Percentiles rank a stretch among this genome's conserved stretches.
These are phyloP conservation scores for Marmota monax DNA, from an alignment of 2,113 vertebrate species.

Conservation along the genomic window DNA sequence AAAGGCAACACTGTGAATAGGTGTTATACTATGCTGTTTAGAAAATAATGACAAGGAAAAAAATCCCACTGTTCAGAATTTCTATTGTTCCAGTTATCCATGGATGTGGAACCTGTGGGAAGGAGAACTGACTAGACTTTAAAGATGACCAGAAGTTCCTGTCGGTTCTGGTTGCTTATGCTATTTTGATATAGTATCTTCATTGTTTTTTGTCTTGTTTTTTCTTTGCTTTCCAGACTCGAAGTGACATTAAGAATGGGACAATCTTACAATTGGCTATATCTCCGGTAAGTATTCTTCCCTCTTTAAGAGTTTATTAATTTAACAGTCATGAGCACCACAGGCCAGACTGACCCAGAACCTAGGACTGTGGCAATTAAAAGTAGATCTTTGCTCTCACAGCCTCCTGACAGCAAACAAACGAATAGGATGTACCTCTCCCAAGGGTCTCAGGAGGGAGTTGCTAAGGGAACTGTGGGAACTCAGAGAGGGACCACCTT, in stretches of 20 bases:
- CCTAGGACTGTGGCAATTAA: not conserved
- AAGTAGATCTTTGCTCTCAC: not conserved
- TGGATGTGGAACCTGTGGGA: not conserved
- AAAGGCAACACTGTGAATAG: not conserved
- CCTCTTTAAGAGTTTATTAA: not conserved
- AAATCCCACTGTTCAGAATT: not conserved
- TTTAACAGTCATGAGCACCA: not conserved
- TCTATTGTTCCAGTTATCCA: not conserved
- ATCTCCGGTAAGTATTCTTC: slow-evolving; percentile 91
- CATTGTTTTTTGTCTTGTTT: slow-evolving; percentile 42
- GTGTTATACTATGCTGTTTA: not conserved
- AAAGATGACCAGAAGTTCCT: not conserved
- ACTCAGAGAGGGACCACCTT: not conserved
- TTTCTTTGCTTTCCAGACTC: slow-evolving; percentile 90
- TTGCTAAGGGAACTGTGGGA: not conserved
- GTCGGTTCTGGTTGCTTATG: not conserved
- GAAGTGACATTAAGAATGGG: slow-evolving; percentile 98
- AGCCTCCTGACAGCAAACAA: not conserved
- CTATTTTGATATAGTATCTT: not conserved
- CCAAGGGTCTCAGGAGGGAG: not conserved
- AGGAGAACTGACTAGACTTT: not conserved
- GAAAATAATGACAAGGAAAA: not conserved
- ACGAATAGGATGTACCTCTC: not conserved
- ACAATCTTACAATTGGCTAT: slow-evolving; percentile 97
- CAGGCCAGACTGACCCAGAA: not conserved